Percentiles rank a stretch among this genome's conserved stretches.
phyloP scores from a whole-genome alignment of 1,140 invertebrate genomes.

The Drosophila equinoxialis region DNA sequence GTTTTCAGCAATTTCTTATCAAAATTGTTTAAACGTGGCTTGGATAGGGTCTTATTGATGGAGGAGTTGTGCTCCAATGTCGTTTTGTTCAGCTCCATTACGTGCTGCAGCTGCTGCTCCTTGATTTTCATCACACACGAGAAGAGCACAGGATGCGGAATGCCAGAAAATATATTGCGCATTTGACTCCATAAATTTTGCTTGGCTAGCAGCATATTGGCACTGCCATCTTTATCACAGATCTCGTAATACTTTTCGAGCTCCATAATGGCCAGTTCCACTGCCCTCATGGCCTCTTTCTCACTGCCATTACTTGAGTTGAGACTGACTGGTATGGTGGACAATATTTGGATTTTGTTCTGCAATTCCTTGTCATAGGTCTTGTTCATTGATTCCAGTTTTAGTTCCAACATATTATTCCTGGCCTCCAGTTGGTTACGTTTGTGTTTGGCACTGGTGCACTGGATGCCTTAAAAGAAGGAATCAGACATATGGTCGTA shows the following conservation, averaged over 20 bases:
- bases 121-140: slow-evolving; percentile 68
- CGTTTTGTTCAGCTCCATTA: slow-evolving; percentile 56
- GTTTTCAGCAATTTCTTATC: slow-evolving; percentile 71
- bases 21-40: slow-evolving; percentile 52
- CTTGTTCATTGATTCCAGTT: slow-evolving; percentile 54
- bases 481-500: not conserved
- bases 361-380: slow-evolving; percentile 47
- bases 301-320: slow-evolving; percentile 67
- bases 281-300: slow-evolving; percentile 46
- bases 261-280: slow-evolving; percentile 69
- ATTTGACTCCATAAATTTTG: slow-evolving; percentile 64
- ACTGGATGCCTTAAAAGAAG: slow-evolving; percentile 62
- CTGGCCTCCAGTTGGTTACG: slow-evolving; percentile 46
- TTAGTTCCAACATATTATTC: slow-evolving; percentile 58
- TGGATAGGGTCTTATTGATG: slow-evolving; percentile 3
- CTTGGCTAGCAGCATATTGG: slow-evolving; percentile 53
- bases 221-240: slow-evolving; percentile 37
- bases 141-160: slow-evolving; percentile 66
- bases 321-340: slow-evolving; percentile 65
- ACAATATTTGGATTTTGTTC: slow-evolving; percentile 55
- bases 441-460: slow-evolving; percentile 54
- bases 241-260: slow-evolving; percentile 66
- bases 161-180: slow-evolving; percentile 64
- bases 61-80: not conserved
- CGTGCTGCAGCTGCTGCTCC: slow-evolving; percentile 68